A percentile compares a stretch with the other conserved stretches of the same genome.
Conservation (phyloP, 92 coral and sea anemone genomes). For the Actinostola sp. region DNA sequence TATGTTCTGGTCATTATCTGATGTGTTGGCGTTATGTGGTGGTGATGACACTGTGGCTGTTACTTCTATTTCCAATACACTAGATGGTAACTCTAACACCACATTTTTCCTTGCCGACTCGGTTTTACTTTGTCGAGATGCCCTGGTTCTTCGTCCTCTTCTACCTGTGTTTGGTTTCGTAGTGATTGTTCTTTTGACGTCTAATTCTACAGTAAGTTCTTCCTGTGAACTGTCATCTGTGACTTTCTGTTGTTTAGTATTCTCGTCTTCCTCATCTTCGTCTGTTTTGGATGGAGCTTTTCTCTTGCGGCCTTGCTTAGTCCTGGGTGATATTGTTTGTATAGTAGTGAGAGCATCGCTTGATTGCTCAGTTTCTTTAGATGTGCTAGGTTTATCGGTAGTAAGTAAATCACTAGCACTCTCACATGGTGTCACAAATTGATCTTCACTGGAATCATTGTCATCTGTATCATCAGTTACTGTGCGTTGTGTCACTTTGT, state of each 20-base stretch:
- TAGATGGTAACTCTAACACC: conserved; percentile 17
- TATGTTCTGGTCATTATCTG: no score
- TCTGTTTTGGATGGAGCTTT: conserved; percentile 1
- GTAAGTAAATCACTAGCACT: background rate
- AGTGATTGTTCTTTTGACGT: background rate
- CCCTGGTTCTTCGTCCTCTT: conserved; percentile 7
- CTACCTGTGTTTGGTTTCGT: background rate
- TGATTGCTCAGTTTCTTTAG: background rate
- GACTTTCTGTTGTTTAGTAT: background rate
- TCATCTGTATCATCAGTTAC: background rate
- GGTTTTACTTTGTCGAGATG: background rate
- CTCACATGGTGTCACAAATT: background rate
- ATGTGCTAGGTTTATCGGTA: no score
- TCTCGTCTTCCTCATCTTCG: background rate
- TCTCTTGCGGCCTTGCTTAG: conserved; percentile 19
- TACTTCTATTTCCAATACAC: conserved; percentile 3
- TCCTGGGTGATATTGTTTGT: background rate
- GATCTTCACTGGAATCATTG: background rate
- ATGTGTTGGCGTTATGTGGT: background rate
- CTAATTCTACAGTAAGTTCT: background rate
- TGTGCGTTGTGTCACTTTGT: no score
- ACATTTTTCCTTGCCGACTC: background rate
- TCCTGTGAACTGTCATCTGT: conserved; percentile 13
- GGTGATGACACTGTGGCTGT: conserved; percentile 7
- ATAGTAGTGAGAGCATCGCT: no score